These are phyloP conservation scores for Poecilus cupreus DNA, from an alignment of 2,888 invertebrate genomes.

Conservation along the genomic window DNA sequence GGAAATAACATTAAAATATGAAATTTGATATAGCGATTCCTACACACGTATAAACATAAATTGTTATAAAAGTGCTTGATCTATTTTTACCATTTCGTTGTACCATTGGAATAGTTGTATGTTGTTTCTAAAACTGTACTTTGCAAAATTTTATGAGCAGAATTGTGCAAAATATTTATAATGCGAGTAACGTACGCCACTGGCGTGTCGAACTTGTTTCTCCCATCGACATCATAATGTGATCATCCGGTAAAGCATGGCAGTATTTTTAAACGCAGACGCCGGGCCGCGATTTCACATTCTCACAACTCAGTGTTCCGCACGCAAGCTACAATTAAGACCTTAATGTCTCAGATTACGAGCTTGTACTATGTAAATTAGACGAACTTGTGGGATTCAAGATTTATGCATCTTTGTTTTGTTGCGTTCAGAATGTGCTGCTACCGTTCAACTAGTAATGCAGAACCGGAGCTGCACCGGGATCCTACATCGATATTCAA, in stretches of 20 bases:
- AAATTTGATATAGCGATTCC: too few relatives aligned
- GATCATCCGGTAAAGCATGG: conserved; percentile 39
- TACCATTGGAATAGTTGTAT: too few relatives aligned
- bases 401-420: conserved; percentile 65
- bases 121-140: too few relatives aligned
- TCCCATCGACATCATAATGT: conserved; percentile 44
- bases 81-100: too few relatives aligned
- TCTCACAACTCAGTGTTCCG: conserved; percentile 59
- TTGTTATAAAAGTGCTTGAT: background rate
- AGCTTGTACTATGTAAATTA: conserved; percentile 68
- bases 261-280: conserved; percentile 13
- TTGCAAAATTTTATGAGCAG: too few relatives aligned
- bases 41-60: too few relatives aligned
- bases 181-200: conserved; percentile 31
- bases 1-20: too few relatives aligned
- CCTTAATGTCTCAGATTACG: conserved; percentile 67
- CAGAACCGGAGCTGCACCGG: conserved; percentile 61
- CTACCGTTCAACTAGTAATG: conserved; percentile 54
- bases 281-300: conserved; percentile 39
- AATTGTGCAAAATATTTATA: conserved; percentile 5
- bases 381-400: conserved; percentile 65
- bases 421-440: conserved; percentile 59
- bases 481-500: conserved; percentile 53
- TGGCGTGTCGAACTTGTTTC: background rate
- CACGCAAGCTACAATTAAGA: conserved; percentile 68